Percentiles rank a stretch among this genome's conserved stretches.
Evolutionary conservation across 2,113 vertebrate species (phyloP).

Genomic region (Gila orcuttii): DNA sequence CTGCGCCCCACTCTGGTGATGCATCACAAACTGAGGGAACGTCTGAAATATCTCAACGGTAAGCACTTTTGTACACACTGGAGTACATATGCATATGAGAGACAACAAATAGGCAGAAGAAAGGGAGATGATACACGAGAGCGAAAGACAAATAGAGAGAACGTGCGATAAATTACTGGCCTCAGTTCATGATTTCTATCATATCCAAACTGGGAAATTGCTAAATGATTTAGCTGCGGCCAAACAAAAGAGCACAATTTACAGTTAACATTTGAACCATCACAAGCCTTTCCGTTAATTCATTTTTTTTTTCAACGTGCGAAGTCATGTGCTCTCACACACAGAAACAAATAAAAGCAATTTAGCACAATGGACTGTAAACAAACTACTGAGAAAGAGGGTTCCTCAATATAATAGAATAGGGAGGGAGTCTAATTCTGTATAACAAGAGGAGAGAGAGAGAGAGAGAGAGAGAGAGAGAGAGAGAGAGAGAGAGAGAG

Average conservation of each 20-base stretch:
- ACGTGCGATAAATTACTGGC: background rate
- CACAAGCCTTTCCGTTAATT: constrained; percentile 30
- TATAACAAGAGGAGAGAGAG: background rate
- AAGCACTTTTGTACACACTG: constrained; percentile 48
- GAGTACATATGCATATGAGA: constrained; percentile 45
- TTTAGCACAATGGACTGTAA: background rate
- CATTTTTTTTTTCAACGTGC: background rate
- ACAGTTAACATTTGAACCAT: constrained; percentile 43
- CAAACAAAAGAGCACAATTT: constrained; percentile 36
- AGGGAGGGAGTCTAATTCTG: constrained; percentile 3
- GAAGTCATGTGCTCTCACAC: constrained; percentile 16
- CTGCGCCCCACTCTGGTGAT: constrained; percentile 23
- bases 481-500: constrained; percentile 4
- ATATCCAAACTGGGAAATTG: constrained; percentile 35
- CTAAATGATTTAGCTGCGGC: constrained; percentile 35
- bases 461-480: background rate
- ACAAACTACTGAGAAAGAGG: constrained; percentile 34
- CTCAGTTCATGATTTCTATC: constrained; percentile 6
- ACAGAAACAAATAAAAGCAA: constrained; percentile 8
- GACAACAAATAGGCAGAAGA: constrained; percentile 22
- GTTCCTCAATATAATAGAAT: constrained; percentile 15
- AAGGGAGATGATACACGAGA: background rate
- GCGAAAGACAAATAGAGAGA: constrained; percentile 16
- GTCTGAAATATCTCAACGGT: constrained; percentile 37
- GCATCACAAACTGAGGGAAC: constrained; percentile 32